Conservation (phyloP, 2,888 invertebrate species). For the Drosophila tripunctata region DNA sequence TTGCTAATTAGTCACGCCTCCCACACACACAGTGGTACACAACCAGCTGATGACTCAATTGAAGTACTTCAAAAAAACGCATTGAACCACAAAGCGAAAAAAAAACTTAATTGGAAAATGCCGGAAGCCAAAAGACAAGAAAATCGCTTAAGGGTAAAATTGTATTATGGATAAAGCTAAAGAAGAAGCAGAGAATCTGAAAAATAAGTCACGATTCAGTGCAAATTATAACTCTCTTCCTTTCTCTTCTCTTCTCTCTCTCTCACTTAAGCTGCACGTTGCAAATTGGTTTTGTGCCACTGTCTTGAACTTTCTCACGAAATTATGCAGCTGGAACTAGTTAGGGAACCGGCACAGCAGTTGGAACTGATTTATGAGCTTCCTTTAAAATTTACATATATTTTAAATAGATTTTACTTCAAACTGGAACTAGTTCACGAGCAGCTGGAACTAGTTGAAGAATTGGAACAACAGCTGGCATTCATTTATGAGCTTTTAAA, state of each 20-base stretch:
- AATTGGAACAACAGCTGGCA: too few species aligned
- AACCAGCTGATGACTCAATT: conserved; percentile 60
- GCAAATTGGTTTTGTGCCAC: conserved; percentile 9
- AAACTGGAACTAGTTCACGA: neutral
- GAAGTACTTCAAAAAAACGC: conserved; percentile 33
- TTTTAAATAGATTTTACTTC: too few species aligned
- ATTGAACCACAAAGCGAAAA: conserved; percentile 45
- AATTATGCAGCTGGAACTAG: neutral
- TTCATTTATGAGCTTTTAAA: too few species aligned
- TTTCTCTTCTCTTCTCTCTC: too few species aligned
- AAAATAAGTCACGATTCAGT: conserved; percentile 22
- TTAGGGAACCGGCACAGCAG: neutral
- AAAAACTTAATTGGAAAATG: conserved; percentile 49
- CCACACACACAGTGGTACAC: conserved; percentile 9
- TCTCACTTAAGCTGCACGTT: neutral
- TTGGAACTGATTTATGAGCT: neutral
- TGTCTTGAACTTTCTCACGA: conserved; percentile 22
- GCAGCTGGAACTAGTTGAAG: too few species aligned
- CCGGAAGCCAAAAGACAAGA: conserved; percentile 27
- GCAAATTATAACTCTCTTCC: conserved; percentile 2
- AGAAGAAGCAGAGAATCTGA: conserved; percentile 1
- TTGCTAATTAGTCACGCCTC: conserved; percentile 74
- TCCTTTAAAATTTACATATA: neutral
- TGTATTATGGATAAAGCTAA: too few species aligned
- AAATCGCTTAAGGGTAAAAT: neutral